Conservation (phyloP, 2,888 invertebrate genomes). For the Polydesmus complanatus region DNA sequence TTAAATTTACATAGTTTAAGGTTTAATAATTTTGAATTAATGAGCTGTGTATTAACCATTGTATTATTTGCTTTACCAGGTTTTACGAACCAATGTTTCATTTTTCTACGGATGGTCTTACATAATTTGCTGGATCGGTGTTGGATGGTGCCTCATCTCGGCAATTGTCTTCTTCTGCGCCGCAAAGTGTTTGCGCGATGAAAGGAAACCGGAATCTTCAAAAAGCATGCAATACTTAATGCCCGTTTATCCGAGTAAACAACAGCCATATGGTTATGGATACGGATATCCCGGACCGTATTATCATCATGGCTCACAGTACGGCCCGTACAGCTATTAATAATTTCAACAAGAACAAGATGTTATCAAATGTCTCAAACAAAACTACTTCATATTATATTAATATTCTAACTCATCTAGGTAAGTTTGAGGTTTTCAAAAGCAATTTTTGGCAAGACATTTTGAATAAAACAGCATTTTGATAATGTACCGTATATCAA, state of each 20-base stretch:
- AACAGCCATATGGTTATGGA: constrained; percentile 46
- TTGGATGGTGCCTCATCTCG: constrained; percentile 76
- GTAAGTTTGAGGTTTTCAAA: too few species aligned
- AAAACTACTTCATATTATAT: too few species aligned
- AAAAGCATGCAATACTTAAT: constrained; percentile 95
- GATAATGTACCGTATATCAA: too few species aligned
- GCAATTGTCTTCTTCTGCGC: constrained; percentile 86
- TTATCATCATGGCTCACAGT: constrained; percentile 64
- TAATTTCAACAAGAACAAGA: too few species aligned
- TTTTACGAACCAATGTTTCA: constrained; percentile 23
- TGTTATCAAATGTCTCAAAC: too few species aligned
- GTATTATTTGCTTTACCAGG: constrained; percentile 17
- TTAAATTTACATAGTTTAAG: neutral
- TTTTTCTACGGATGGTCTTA: constrained; percentile 83
- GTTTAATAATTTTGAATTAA: neutral
- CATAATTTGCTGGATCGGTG: constrained; percentile 92
- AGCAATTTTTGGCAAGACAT: too few species aligned
- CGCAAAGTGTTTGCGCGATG: constrained; percentile 84
- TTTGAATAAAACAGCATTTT: too few species aligned
- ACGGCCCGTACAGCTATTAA: constrained; percentile 82
- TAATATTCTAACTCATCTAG: too few species aligned
- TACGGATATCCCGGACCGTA: constrained; percentile 82
- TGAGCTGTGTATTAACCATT: neutral
- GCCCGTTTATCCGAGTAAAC: constrained; percentile 93
- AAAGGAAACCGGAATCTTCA: constrained; percentile 85